These are phyloP conservation scores for Eptatretus atami DNA, from an alignment of 2,797 vertebrate species.

Conservation along the genomic window DNA sequence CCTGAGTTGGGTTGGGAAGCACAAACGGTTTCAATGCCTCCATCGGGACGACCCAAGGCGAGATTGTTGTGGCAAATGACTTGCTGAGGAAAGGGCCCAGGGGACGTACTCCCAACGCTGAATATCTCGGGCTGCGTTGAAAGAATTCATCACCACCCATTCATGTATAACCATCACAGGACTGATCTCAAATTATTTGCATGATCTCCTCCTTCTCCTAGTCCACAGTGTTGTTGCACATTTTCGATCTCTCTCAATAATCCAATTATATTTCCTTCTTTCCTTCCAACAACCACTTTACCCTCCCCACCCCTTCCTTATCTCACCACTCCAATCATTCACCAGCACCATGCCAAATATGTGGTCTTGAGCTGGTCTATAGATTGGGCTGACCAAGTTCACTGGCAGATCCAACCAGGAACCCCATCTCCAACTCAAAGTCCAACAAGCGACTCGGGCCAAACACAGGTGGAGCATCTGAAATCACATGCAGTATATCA, in stretches of 20 bases:
- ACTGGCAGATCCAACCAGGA: conserved; percentile 62
- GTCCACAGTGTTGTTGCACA: too few relatives aligned
- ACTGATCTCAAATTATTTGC: too few relatives aligned
- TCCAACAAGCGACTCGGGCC: conserved; percentile 45
- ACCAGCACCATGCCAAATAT: conserved; percentile 96
- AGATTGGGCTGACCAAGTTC: conserved; percentile 27
- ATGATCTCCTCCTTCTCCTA: too few relatives aligned
- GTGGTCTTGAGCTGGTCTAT: conserved; percentile 45
- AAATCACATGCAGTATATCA: background rate
- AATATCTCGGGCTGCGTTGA: conserved; percentile 43
- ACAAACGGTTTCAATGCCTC: conserved; percentile 57
- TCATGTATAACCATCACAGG: too few relatives aligned
- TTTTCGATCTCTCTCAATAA: too few relatives aligned
- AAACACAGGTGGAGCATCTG: conserved; percentile 44
- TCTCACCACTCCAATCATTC: conserved; percentile 94
- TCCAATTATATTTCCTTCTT: too few relatives aligned
- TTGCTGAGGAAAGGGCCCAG: conserved; percentile 74
- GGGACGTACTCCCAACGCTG: conserved; percentile 88
- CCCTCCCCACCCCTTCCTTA: too few relatives aligned
- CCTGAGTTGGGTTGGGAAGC: conserved; percentile 39
- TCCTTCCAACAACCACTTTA: too few relatives aligned
- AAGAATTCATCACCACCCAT: too few relatives aligned
- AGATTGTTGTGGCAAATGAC: conserved; percentile 72
- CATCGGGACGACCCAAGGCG: conserved; percentile 83
- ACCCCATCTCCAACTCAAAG: conserved; percentile 78